These are phyloP conservation scores for Rhombomys opimus DNA, from an alignment of 2,113 vertebrate genomes.

Conservation along the genomic window DNA sequence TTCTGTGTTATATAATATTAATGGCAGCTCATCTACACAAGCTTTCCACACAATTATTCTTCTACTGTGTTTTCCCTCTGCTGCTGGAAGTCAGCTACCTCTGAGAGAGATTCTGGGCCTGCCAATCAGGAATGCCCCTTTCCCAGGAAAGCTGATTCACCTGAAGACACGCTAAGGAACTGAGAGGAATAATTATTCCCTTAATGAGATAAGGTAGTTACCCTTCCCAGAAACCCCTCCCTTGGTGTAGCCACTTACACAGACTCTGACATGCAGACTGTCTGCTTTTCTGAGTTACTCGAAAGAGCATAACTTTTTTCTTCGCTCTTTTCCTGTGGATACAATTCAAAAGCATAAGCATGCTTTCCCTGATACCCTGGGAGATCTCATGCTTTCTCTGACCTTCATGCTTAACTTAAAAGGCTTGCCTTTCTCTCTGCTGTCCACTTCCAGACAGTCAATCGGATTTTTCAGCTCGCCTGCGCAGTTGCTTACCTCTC, in stretches of 20 bases:
- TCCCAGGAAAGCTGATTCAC: background rate
- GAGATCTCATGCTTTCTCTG: background rate
- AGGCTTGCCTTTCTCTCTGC: background rate
- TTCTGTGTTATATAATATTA: conserved; percentile 73
- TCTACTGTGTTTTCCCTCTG: background rate
- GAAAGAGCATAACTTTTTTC: background rate
- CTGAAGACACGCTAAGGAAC: background rate
- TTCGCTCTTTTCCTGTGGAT: too few species aligned
- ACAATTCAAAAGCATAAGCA: background rate
- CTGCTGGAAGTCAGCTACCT: conserved; percentile 10
- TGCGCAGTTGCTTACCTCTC: background rate
- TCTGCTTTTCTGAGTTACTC: background rate
- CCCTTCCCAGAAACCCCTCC: background rate
- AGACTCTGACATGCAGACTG: background rate
- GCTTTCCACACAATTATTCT: conserved; percentile 17
- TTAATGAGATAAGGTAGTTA: background rate
- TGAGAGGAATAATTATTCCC: background rate
- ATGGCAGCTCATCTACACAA: conserved; percentile 17
- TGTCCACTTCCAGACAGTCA: background rate
- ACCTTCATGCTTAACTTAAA: background rate
- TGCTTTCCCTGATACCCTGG: background rate
- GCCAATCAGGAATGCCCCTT: background rate
- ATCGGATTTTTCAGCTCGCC: background rate
- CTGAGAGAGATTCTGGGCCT: background rate
- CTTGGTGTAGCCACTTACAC: background rate